Percentiles rank a stretch among this genome's conserved stretches.
These are phyloP conservation scores for Ptilonorhynchus violaceus DNA, from an alignment of 2,113 vertebrate species.

Conservation along the genomic window DNA sequence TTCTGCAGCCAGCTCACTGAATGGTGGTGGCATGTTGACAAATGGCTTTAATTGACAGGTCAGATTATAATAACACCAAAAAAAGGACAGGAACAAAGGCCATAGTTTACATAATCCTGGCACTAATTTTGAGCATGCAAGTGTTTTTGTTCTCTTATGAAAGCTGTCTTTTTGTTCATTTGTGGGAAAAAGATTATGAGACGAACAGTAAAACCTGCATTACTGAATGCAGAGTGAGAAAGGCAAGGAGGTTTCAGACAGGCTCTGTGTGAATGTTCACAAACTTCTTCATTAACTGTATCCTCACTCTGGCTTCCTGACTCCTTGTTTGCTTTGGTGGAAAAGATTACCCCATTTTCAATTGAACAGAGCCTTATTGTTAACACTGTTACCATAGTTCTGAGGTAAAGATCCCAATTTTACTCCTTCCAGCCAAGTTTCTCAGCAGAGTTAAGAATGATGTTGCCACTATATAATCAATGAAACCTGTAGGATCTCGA, in stretches of 20 bases:
- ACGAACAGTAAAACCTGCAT: neutral
- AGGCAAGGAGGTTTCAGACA: neutral
- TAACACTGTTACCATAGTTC: neutral
- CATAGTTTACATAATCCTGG: neutral
- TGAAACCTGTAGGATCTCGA: neutral
- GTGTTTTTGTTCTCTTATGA: neutral
- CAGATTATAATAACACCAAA: neutral
- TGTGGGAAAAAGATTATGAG: neutral
- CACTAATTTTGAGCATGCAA: neutral
- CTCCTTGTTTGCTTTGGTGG: neutral
- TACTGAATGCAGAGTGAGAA: neutral
- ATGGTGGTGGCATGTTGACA: neutral
- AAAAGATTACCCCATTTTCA: neutral
- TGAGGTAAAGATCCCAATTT: neutral
- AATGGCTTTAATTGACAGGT: neutral
- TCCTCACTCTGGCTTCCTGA: neutral
- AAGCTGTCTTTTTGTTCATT: neutral
- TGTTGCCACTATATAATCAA: neutral
- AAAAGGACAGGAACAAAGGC: neutral
- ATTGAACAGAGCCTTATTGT: neutral
- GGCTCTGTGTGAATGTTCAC: neutral
- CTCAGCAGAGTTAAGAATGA: neutral
- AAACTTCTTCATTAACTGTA: neutral
- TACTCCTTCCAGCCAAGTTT: neutral
- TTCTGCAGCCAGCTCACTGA: neutral